Base-by-base conservation (phyloP, 2,888 invertebrate genomes). In the Euspilapteryx auroguttella region DNA sequence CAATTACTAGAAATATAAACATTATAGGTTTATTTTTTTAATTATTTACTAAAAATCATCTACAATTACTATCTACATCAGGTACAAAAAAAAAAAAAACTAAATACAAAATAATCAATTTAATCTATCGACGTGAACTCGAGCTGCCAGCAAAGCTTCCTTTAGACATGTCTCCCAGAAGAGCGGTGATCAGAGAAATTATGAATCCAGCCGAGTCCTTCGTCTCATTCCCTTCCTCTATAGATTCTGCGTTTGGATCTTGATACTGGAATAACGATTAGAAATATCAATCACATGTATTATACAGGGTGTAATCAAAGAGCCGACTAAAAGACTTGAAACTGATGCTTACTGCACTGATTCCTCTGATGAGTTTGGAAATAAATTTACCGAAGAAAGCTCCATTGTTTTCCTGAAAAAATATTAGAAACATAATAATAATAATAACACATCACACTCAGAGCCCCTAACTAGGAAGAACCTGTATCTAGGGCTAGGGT, bases 121-220 rank as follows among this genome's bases (percentile, higher is more conserved):
- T n/a, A n/a, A n/a, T n/a, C n/a, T n/a, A n/a, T n/a, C n/a, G n/a
- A n/a, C n/a, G n/a, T n/a, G n/a, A n/a, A n/a, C n/a, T n/a, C n/a
- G 52, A 49, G 34, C 55, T 54, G 23, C 61, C 52, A 2, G 45
- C 49, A 1, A 65, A 68, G 34, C 68, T 69, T 9, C 53, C 49
- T 34, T 68, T 68, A 1, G 69, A 69, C 71, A 73, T 71, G 24
- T 71, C 65, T 33, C 71, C 75, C 0, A 65, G 51, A 1, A 71
- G 38, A 0, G 50, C 50, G 55, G 58, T 58, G 1, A 75, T 34
- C 5, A 73, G 43, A 34, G 69, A 69, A 3, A 40, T 28, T 21
- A 69, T 35, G 41, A 75, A 75, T 14, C 65, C 65, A 1, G 51
- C 49, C 0, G 73, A 73, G 34, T 75, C 75, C 0, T 58, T 36